Evolutionary conservation across 2,113 vertebrate species (phyloP), one percentile per base, ranked within the genome.

Genomic region (Podarcis muralis): DNA sequence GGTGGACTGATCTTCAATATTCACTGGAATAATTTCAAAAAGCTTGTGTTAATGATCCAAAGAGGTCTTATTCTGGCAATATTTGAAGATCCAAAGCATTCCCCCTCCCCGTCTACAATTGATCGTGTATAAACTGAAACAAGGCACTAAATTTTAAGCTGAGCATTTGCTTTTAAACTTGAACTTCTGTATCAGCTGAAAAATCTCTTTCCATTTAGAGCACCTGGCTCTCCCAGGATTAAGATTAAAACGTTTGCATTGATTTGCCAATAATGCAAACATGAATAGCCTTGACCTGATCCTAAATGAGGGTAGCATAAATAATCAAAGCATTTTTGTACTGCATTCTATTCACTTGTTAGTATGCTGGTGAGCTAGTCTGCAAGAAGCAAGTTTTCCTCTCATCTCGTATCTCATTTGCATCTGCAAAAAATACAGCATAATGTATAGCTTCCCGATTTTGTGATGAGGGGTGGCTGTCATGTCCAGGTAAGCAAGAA

Each of bases 191-290:
- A 78, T 78, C 87, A 83, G 30, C 30, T 68, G 30, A 65, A 81
- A 78, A 35, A 75, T n/a, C 68, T 68, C 18, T 87, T 87, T 76
- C 59, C 22, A 57, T 83, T 37, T 77, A 84, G n/a, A 77, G 40
- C 30, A 53, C 35, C 20, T 30, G 4, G n/a, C 30, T 88, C 71
- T 88, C 57, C 69, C 20, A 48, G 69, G 69, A 75, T 83, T 83
- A 62, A 76, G 48, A 76, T 74, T 82, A 66, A 88, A 83, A 75
- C 18, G 18, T 65, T 75, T 75, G 57, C 69, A 88, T 88, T 77
- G 22, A 69, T 78, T 88, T 88, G 74, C 22, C 59, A 77, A 35
- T 88, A 83, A 88, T 88, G 30, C 59, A 83, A 83, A 53, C 81
- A 68, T 66, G 40, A 74, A 68, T 53, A 76, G 15, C 22, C 40